These are phyloP conservation scores for Platysteira castanea DNA, from an alignment of 2,113 vertebrate species.

Conservation along the genomic window DNA sequence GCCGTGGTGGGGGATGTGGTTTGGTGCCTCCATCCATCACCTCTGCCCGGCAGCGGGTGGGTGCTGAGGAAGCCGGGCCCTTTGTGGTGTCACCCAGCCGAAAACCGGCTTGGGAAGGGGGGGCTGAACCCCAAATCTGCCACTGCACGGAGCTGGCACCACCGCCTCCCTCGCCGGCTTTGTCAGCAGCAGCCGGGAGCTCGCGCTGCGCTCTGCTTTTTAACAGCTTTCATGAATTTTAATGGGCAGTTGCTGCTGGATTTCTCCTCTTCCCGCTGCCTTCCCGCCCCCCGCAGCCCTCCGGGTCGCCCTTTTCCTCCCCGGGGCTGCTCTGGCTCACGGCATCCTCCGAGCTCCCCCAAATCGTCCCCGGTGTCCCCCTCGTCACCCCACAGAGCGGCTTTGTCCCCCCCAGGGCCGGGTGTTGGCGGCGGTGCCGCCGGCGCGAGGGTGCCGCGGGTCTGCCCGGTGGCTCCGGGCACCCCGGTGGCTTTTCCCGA, in stretches of 20 bases:
- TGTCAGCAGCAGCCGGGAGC: constrained; percentile 23
- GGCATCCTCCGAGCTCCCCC: background rate
- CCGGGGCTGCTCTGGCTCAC: background rate
- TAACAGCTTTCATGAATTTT: constrained; percentile 58
- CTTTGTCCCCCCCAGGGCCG: accelerated
- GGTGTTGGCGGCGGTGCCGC: accelerated
- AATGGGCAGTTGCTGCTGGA: constrained; percentile 23
- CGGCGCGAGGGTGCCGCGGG: background rate
- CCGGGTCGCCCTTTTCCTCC: background rate
- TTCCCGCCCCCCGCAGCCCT: background rate
- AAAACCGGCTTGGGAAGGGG: accelerated
- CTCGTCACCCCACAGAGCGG: accelerated
- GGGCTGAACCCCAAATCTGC: background rate
- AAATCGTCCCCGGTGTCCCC: background rate
- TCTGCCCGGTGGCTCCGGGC: background rate
- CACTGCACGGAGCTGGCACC: background rate
- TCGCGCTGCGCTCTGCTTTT: constrained; percentile 9
- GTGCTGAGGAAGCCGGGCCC: background rate
- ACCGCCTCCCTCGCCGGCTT: background rate
- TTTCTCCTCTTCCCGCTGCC: background rate
- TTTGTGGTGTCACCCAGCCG: accelerated
- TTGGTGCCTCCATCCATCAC: background rate
- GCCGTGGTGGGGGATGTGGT: accelerated
- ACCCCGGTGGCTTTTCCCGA: background rate
- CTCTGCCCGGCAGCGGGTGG: background rate